Base-by-base conservation (phyloP, 2,113 vertebrate species). In the Oncorhynchus keta region DNA sequence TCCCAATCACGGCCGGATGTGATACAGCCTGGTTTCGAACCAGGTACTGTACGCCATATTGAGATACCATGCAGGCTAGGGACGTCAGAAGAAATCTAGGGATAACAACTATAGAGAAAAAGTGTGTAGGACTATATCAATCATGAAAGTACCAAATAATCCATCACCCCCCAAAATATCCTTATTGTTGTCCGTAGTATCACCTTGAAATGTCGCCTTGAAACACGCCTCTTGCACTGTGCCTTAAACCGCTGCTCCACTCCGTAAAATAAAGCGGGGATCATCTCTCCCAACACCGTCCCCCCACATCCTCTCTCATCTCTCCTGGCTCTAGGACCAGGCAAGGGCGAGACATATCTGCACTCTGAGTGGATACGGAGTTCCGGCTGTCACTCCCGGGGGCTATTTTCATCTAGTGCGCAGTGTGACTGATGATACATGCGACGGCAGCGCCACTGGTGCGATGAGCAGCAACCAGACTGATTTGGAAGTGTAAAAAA, bases 241-340 rank as follows among this genome's bases (percentile, higher is more conserved):
- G 6, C 35, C 35, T 35, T 35, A 35, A 1, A 35, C 35, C 35
- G 6, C 35, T 35, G 35, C 35, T 6, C 35, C 35, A 35, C 35
- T 2, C 35, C 6, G 35, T 7, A 13, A 16, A 51, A 51, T 55
- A 16, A 16, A 55, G 79, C 71, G 70, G 85, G 83, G 86, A 90
- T 90, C 85, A 91, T 88, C 87, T 83, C 75, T 79, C 75, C 16
- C 78, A 87, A 88, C 89, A 87, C 89, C 88, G 88, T 86, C 84
- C 90, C 84, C 84, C 83, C 79, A 80, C 83, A 88, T 55, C 51
- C 51, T 1, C 12, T 55, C 5, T 55, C 14, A 18, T 55, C 16
- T 55, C 51, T 18, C 4, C 16, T 2, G 51, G 16, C 51, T 55
- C 39, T 45, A 2, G 39, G 39, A 45, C 80, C 82, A 86, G 80